These are phyloP conservation scores for Lutra lutra DNA, from an alignment of 2,797 vertebrate genomes.

Conservation along the genomic window DNA sequence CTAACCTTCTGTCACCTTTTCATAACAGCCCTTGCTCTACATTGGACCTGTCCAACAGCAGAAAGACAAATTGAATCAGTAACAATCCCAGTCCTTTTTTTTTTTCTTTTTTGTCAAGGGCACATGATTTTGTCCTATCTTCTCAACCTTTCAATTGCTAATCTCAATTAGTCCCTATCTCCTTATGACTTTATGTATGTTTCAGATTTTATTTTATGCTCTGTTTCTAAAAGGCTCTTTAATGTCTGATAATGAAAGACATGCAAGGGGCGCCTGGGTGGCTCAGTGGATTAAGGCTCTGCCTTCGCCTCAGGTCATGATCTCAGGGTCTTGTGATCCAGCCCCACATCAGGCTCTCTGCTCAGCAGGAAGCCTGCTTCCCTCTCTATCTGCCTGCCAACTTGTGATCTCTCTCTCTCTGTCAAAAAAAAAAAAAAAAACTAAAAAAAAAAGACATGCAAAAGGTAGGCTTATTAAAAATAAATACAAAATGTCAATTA, in stretches of 20 bases:
- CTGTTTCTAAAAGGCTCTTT: conserved; percentile 16
- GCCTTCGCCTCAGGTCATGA: too few relatives aligned
- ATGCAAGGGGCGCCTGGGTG: not conserved
- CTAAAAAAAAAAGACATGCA: not conserved
- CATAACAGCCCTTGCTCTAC: not conserved
- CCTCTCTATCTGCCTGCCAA: too few relatives aligned
- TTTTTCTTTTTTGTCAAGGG: not conserved
- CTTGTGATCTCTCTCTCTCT: too few relatives aligned
- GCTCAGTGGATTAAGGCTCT: too few relatives aligned
- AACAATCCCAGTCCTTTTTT: not conserved
- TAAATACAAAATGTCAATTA: conserved; percentile 4
- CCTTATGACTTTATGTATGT: not conserved
- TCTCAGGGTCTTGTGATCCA: too few relatives aligned
- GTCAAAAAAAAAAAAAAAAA: too few relatives aligned
- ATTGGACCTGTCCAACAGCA: not conserved
- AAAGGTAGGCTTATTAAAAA: conserved; percentile 37
- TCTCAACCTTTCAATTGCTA: not conserved
- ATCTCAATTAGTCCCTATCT: not conserved
- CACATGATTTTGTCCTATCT: not conserved
- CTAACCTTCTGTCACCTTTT: not conserved
- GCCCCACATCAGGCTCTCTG: too few relatives aligned
- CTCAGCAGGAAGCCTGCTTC: too few relatives aligned
- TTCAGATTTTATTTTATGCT: not conserved
- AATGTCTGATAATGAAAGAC: not conserved
- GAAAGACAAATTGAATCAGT: not conserved